These are phyloP conservation scores for Chaetogeoica ovagalla DNA, from an alignment of 2,888 invertebrate genomes.

Conservation along the genomic window DNA sequence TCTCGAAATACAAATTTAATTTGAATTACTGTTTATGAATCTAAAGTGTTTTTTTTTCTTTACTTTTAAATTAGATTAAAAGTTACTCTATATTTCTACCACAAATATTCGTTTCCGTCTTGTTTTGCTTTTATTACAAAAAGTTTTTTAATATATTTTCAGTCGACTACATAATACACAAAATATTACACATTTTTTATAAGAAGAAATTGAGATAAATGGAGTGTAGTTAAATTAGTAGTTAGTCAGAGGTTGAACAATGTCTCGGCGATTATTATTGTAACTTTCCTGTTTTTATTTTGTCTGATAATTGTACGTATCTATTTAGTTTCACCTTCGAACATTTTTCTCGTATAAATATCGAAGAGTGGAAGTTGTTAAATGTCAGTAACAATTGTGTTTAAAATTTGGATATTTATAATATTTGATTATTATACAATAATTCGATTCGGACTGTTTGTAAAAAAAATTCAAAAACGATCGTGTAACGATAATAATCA, in stretches of 20 bases:
- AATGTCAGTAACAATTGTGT: too few relatives aligned
- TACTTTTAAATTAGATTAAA: constrained; percentile 46
- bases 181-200: constrained; percentile 23
- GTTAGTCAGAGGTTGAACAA: background rate
- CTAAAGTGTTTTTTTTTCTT: constrained; percentile 29
- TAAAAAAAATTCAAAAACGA: too few relatives aligned
- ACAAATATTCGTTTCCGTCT: constrained; percentile 39
- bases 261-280: background rate
- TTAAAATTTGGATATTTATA: too few relatives aligned
- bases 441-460: too few relatives aligned
- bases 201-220: constrained; percentile 32
- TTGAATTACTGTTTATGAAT: constrained; percentile 37
- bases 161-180: constrained; percentile 7
- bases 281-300: background rate
- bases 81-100: constrained; percentile 19
- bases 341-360: too few relatives aligned
- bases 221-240: constrained; percentile 1
- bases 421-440: too few relatives aligned
- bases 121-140: constrained; percentile 40
- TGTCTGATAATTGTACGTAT: background rate
- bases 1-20: background rate
- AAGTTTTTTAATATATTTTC: constrained; percentile 45
- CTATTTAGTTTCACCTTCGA: too few relatives aligned
- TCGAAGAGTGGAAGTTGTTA: too few relatives aligned
- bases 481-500: too few relatives aligned